phyloP scores from a whole-genome alignment of 2,113 vertebrate species.

The Saguinus midas region DNA sequence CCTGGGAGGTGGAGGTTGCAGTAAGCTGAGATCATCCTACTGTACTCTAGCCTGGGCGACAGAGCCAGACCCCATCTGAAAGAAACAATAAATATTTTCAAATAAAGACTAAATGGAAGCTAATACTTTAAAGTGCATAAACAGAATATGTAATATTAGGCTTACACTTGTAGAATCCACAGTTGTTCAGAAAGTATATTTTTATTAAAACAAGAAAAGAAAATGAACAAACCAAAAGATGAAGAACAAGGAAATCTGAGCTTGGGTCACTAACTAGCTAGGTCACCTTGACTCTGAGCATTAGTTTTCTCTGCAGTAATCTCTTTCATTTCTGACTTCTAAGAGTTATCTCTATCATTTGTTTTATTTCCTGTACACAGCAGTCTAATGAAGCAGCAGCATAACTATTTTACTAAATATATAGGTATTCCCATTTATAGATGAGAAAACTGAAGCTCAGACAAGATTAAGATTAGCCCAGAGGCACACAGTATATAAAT shows the following conservation, averaged over 20 bases:
- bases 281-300: background rate
- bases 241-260: background rate
- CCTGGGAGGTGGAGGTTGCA: no score
- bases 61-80: no score
- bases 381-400: background rate
- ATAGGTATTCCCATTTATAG: background rate
- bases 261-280: background rate
- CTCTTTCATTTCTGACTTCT: background rate
- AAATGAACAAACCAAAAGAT: background rate
- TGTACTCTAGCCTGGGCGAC: no score
- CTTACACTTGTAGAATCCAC: background rate
- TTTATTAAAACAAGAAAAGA: background rate
- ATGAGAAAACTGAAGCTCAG: background rate
- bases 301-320: background rate
- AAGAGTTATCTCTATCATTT: background rate
- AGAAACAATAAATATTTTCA: background rate
- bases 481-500: background rate
- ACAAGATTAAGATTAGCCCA: background rate
- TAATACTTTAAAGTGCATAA: background rate
- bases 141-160: background rate
- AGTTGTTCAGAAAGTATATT: background rate
- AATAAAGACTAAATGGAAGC: background rate
- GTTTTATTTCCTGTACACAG: background rate
- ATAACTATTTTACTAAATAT: background rate
- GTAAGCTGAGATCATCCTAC: no score